Evolutionary conservation across 2,797 vertebrate species (phyloP), one percentile per base, ranked within the genome.

Genomic region (Smutsia temminckii): DNA sequence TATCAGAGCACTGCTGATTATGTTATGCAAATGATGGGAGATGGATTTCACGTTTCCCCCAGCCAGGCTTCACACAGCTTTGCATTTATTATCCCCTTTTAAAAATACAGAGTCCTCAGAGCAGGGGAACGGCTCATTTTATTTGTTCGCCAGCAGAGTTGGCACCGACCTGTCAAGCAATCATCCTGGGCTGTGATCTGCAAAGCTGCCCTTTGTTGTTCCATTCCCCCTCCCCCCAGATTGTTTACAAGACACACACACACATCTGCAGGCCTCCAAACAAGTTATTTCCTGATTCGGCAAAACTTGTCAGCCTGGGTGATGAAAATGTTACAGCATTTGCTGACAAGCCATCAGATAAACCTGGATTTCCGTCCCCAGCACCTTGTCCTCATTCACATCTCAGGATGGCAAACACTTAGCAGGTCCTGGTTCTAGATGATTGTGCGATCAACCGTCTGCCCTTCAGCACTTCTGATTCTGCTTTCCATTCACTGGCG

Each of bases 1-100:
- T 98, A 98, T 96, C 93, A 97, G 63, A 98, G 94, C 92, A 80
- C 69, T 92, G 96, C 74, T 94, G 97, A 98, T 96, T 98, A 97
- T 64, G 96, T 98, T 98, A 98, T 98, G 98, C 94, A 98, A 97
- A 98, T 97, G 83, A 96, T 90, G 96, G 96, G 95, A 98, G 97
- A 98, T 98, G 94, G 97, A 97, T 98, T 97, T 98, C 86, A 49
- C 97, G 69, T 97, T 98, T 98, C 98, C 95, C 94, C 88, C 96
- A 96, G 89, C 80, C 95, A 93, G 97, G 53, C 91, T 98, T 98
- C 95, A 91, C 92, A 97, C 85, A 97, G 96, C 95, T 98, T 98
- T 98, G 96, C 97, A 98, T 98, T 98, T 98, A 97, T 68, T 88
- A 97, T 97, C 89, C 85, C 72, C 94, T 97, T 83, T 96, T 97